A percentile compares a stretch with the other conserved stretches of the same genome.
Evolutionary conservation across 2,113 vertebrate species (phyloP).

Genomic region (Cervus canadensis): DNA sequence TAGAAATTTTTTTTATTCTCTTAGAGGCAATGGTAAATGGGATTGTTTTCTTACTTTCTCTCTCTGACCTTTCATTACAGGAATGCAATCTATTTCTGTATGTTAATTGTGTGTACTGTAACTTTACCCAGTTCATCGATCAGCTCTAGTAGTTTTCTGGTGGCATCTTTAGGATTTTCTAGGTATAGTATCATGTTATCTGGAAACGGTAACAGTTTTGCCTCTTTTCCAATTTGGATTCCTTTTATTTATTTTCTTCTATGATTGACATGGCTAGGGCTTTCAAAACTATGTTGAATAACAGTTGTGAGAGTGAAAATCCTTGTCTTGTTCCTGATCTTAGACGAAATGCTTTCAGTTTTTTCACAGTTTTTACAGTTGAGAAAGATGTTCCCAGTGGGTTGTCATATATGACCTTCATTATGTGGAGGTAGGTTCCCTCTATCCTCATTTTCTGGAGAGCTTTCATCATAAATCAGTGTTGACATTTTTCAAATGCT

Average conservation of each 20-base stretch:
- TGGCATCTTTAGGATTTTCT: background rate
- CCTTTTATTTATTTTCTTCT: background rate
- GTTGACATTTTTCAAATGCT: background rate
- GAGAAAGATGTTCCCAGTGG: background rate
- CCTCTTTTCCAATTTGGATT: background rate
- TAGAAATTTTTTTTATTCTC: background rate
- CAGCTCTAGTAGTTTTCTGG: background rate
- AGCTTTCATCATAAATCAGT: background rate
- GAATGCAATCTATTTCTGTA: background rate
- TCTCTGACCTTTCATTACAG: background rate
- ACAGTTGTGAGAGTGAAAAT: background rate
- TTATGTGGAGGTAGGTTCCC: background rate
- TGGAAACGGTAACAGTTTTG: background rate
- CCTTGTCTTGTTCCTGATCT: background rate
- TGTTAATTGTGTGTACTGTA: background rate
- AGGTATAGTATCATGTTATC: background rate
- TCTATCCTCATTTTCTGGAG: background rate
- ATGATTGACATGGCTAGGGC: background rate
- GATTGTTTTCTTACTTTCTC: background rate
- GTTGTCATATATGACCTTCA: background rate
- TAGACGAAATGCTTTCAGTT: background rate
- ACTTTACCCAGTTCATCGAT: background rate
- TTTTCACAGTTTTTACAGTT: background rate
- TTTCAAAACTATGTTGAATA: background rate
- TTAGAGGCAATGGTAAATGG: background rate